Evolutionary conservation across 2,888 invertebrate genomes (phyloP), one percentile per base, ranked within the genome.

Genomic region (Ceratothoa steindachneri): DNA sequence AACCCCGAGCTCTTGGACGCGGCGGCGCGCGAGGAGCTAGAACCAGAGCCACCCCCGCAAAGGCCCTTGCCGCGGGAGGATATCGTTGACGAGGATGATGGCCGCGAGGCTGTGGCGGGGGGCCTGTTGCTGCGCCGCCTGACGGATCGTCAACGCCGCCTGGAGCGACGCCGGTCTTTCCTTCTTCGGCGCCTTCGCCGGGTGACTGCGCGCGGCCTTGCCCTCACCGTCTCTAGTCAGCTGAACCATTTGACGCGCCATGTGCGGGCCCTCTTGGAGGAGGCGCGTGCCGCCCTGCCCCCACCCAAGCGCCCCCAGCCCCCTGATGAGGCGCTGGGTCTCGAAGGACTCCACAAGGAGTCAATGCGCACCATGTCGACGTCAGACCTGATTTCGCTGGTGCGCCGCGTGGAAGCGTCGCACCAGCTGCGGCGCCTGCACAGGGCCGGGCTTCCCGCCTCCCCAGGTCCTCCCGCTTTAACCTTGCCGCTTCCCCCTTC

Each of bases 161-260:
- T 91, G 71, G 89, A 91, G 82, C 86, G 90, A 52, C 87, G 90
- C 80, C 87, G 90, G 81, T 90, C 91, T 67, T 90, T 91, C 83
- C 84, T 95, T 70, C 83, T 90, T 81, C 86, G 92, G 80, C 87
- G 94, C 80, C 85, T 93, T 75, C 86, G 91, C 15, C 92, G 93
- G 83, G 84, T 93, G 28, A 93, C 95, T 83, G 88, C 90, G 0
- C 87, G 90, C 70, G 86, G 89, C 41, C 88, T 93, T 83, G 92
- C 93, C 3, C 89, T 89, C 77, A 92, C 93, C 83, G 87, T 90
- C 29, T 90, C 91, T 69, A 90, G 91, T 81, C 93, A 95, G 84
- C 88, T 91, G 12, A 88, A 89, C 27, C 91, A 91, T 3, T 89
- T 93, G 71, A 89, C 92, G 80, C 90, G 91, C 80, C 88, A 90